phyloP scores from a whole-genome alignment of 2,797 vertebrate genomes.

The Poecilia wingei region DNA sequence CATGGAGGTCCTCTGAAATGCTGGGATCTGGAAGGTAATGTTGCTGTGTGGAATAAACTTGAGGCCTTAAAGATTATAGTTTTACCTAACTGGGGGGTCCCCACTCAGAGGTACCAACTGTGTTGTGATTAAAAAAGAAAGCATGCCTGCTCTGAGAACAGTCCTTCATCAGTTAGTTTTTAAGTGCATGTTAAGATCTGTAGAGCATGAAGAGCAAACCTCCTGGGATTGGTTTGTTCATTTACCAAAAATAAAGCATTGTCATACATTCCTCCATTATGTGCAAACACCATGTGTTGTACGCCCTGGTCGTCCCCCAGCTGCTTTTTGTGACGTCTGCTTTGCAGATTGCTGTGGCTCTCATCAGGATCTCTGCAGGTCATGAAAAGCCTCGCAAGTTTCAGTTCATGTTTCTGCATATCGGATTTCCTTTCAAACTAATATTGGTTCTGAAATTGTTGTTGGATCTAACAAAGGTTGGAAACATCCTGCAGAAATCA shows the following conservation, averaged over 20 bases:
- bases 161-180: not conserved
- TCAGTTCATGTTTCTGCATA: not conserved
- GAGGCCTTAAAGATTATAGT: slow-evolving; percentile 12
- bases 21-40: slow-evolving; percentile 43
- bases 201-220: not conserved
- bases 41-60: slow-evolving; percentile 17
- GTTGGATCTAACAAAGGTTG: not conserved
- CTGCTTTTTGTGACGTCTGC: slow-evolving; percentile 12
- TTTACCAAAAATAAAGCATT: not conserved
- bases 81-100: not conserved
- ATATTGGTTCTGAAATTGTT: not conserved
- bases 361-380: slow-evolving; percentile 5
- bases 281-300: not conserved
- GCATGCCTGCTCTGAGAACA: no score
- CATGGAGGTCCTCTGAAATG: slow-evolving; percentile 43
- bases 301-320: slow-evolving; percentile 16
- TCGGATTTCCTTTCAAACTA: not conserved
- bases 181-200: not conserved
- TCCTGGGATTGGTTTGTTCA: not conserved
- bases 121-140: slow-evolving; percentile 2
- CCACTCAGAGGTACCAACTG: slow-evolving; percentile 43
- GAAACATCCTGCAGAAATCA: not conserved
- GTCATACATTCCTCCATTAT: not conserved
- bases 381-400: not conserved
- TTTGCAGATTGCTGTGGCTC: slow-evolving; percentile 31